Base-by-base conservation (phyloP, 1,140 invertebrate genomes). In the Leptonema lineaticorne region DNA sequence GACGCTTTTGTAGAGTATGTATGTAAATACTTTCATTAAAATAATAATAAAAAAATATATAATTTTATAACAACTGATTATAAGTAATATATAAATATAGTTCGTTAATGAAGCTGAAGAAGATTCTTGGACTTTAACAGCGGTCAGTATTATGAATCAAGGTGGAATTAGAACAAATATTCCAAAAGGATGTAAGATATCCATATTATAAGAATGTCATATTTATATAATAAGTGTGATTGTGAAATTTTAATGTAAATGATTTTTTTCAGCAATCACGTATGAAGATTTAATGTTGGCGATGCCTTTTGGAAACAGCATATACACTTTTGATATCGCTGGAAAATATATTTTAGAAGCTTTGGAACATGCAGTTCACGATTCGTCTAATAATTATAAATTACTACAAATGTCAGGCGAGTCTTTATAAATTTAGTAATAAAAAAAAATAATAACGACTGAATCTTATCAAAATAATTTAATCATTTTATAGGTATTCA, bases 1-100 rank as follows among this genome's bases (percentile, higher is more conserved):
- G 88, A 91, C 73, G 84, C 87, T 0, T 85, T 88, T 78, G 81
- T 90, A 2, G 79, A 87, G 73, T 71, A 77, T 24, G 87, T 86
- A 74, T 1, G 57, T 59, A 18, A n/a, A n/a, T n/a, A n/a, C n/a
- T n/a, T n/a, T n/a, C n/a, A n/a, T n/a, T n/a, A n/a, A n/a, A n/a
- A n/a, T n/a, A n/a, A n/a, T n/a, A n/a, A n/a, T n/a, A n/a, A n/a
- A n/a, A n/a, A n/a, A n/a, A n/a, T n/a, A n/a, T n/a, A n/a, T n/a
- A n/a, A n/a, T n/a, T n/a, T n/a, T n/a, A n/a, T n/a, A n/a, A n/a
- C n/a, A n/a, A n/a, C n/a, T n/a, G n/a, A n/a, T n/a, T n/a, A n/a
- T n/a, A n/a, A n/a, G n/a, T n/a, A 8, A 53, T 4, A 27, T 20
- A 16, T n/a, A 9, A 18, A 72, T 72, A 69, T 30, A 59, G 46